Percentiles rank a stretch among this genome's conserved stretches.
These are phyloP conservation scores for Phenacoccus solenopsis DNA, from an alignment of 1,140 invertebrate genomes.

Conservation along the genomic window DNA sequence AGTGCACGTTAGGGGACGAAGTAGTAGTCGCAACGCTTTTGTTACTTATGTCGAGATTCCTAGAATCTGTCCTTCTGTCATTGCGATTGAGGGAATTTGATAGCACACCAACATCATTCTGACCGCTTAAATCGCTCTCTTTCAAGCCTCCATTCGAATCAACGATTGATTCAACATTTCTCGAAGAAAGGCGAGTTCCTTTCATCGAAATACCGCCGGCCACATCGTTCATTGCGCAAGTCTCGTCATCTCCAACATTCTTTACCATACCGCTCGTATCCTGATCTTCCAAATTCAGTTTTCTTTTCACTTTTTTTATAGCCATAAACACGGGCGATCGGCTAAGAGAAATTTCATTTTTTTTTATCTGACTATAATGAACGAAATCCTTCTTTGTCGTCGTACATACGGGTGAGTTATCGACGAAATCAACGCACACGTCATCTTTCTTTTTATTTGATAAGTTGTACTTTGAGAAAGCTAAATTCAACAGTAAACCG, in stretches of 20 bases:
- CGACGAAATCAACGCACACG: not conserved
- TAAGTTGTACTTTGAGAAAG: not conserved
- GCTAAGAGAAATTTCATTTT: not conserved
- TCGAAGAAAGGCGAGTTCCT: not conserved
- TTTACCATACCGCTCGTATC: too few relatives aligned
- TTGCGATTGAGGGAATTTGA: too few relatives aligned
- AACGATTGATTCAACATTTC: not conserved
- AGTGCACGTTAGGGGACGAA: too few relatives aligned
- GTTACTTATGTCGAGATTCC: too few relatives aligned
- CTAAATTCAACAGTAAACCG: not conserved
- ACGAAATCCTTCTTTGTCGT: not conserved
- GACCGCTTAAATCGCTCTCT: not conserved
- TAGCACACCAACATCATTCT: not conserved
- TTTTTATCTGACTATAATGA: not conserved
- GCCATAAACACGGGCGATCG: not conserved
- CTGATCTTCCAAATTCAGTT: slow-evolving; percentile 6
- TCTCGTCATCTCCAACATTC: too few relatives aligned
- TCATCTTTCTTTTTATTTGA: not conserved
- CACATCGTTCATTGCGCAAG: too few relatives aligned
- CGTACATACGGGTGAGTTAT: not conserved
- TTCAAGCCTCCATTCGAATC: not conserved
- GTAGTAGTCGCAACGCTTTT: too few relatives aligned
- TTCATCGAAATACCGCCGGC: not conserved
- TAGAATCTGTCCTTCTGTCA: too few relatives aligned
- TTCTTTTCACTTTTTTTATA: slow-evolving; percentile 8